Evolutionary conservation across 2,113 vertebrate genomes (phyloP).

Genomic region (Oncorhynchus clarkii): DNA sequence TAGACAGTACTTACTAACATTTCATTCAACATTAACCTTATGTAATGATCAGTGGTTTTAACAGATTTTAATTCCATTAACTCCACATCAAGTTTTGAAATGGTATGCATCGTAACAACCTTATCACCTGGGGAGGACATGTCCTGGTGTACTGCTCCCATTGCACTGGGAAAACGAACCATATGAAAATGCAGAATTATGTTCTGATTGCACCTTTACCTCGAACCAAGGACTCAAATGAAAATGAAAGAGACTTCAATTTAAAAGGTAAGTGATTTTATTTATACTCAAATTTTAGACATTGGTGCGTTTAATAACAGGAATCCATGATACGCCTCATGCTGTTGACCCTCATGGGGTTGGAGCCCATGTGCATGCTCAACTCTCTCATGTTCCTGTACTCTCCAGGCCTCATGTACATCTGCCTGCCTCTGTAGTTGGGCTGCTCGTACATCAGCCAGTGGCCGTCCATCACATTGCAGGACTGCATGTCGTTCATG

Average conservation of each 20-base stretch:
- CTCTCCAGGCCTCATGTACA: constrained; percentile 24
- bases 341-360: constrained; percentile 14
- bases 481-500: constrained; percentile 70
- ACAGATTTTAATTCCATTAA: no score
- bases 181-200: not conserved
- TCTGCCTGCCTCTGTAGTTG: constrained; percentile 65
- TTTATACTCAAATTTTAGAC: constrained; percentile 36
- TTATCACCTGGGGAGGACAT: no score
- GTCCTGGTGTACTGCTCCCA: not conserved
- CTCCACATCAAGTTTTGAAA: no score
- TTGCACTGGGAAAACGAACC: not conserved
- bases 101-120: no score
- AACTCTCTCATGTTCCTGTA: constrained; percentile 16
- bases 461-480: constrained; percentile 77
- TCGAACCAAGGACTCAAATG: not conserved
- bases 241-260: not conserved
- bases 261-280: constrained; percentile 48
- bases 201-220: no score
- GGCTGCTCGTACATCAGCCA: constrained; percentile 77
- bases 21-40: no score
- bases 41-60: no score
- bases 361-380: constrained; percentile 4
- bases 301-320: constrained; percentile 49
- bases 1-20: no score
- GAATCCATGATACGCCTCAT: constrained; percentile 37